Evolutionary conservation across 1,140 invertebrate genomes (phyloP), one percentile per base, ranked within the genome.

Genomic region (Drosophila pectinifera): DNA sequence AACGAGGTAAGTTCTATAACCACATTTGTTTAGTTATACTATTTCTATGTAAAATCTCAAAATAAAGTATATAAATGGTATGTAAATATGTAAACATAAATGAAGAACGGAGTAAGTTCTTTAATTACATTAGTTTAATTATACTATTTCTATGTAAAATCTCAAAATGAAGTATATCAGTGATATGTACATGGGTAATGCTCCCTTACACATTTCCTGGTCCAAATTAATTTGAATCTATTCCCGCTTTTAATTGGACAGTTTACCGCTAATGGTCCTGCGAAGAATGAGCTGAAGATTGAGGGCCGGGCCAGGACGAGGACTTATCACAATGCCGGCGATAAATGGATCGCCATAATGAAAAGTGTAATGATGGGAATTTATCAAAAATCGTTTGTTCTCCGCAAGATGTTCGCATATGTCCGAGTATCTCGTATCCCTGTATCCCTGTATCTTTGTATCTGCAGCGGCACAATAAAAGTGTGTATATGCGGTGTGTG

Each of bases 341-440:
- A 85, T 86, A 81, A 81, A 88, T 86, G 53, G 22, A 46, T 56
- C 16, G 64, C 73, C 83, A 81, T 85, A 85, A 85, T 85, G 78
- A 88, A 85, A 85, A 85, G 73, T 88, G 74, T 85, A 85, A 85
- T 85, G 83, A 82, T 61, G 34, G 63, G 57, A 61, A 85, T 85
- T 85, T 85, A 85, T 85, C 78, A 85, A 85, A 85, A 78, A 82
- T 85, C 78, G 74, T 82, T 88, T 86, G 78, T 86, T 78, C 59
- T 36, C 48, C 41, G 22, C 59, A 56, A 68, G 43, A 56, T 79
- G 76, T 61, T 64, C 36, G 69, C 58, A 79, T 80, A 73, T 73
- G 75, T 68, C 45, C 69, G 28, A 41, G 61, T 78, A 82, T 69
- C 63, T 69, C 22, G 59, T 73, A 82, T 82, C 73, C 73, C 53